phyloP scores from a whole-genome alignment of 2,888 invertebrate genomes.

The Cryptus viduatorius region DNA sequence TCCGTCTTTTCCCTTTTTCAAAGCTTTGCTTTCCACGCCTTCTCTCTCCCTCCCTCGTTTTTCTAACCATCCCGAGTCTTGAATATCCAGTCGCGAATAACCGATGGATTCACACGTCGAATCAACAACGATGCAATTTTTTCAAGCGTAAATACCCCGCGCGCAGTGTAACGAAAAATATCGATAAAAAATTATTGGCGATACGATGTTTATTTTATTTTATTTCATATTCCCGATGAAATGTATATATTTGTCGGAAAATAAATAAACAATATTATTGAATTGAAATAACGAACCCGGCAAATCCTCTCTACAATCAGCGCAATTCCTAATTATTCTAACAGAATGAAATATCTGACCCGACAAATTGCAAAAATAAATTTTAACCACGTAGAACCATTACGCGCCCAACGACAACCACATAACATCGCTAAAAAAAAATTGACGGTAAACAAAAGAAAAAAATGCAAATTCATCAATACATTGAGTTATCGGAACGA shows the following conservation, averaged over 20 bases:
- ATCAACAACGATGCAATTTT: background rate
- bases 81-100: slow-evolving; percentile 15
- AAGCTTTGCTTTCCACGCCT: slow-evolving; percentile 20
- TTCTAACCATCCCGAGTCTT: background rate
- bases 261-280: too few species aligned
- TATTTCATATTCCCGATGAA: background rate
- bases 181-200: background rate
- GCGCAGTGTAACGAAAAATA: background rate
- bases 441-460: too few species aligned
- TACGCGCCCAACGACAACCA: too few species aligned
- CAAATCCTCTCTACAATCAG: too few species aligned
- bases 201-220: background rate
- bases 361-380: too few species aligned
- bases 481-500: too few species aligned
- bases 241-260: background rate
- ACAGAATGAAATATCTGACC: too few species aligned
- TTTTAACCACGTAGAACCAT: too few species aligned
- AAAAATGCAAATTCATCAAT: too few species aligned
- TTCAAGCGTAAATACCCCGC: background rate
- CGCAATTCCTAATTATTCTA: too few species aligned
- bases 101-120: slow-evolving; percentile 10
- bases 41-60: slow-evolving; percentile 14
- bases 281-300: too few species aligned
- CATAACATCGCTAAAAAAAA: too few species aligned
- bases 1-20: background rate